Evolutionary conservation across 2,888 invertebrate species (phyloP), one percentile per base, ranked within the genome.

Genomic region (Coleophora deauratella): DNA sequence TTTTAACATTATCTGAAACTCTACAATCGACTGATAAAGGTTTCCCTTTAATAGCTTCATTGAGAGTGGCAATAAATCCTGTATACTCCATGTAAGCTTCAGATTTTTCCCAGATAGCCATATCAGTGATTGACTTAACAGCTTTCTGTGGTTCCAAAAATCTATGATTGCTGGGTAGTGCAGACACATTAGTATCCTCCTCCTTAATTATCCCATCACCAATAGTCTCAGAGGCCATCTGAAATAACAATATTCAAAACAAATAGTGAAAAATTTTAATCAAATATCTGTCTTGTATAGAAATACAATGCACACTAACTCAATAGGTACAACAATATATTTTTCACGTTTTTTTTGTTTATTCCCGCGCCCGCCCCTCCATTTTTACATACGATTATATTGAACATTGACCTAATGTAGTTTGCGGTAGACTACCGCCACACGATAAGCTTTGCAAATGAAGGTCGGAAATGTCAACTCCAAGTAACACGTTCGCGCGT

Each of bases 61-160:
- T 97, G 52, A 98, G 87, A 2, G 94, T 92, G 51, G 93, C 89
- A 54, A 98, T 90, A 66, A 97, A 97, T 0, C 96, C 96, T 38
- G 95, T 82, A 55, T 95, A 91, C 77, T 96, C 96, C 78, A 91
- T 91, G 71, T 94, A 95, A 2, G 95, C 95, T 65, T 94, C 92
- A 0, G 95, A 95, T 63, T 91, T 92, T 57, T 93, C 91, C 96
- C 96, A 97, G 45, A 88, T 72, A 38, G 86, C 78, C 91, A 96
- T 91, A 60, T 95, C 95, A 12, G 87, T 87, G 4, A 89, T 86
- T 21, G 81, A 74, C 75, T 90, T 90, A 2, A 93, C 87, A 41
- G 87, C 87, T 66, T 89, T 91, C 45, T 87, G 86, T 8, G 93
- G 93, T 35, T 88, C 86, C 27, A 89, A 52, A 63, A 88, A 93